Evolutionary conservation across 2,888 invertebrate species (phyloP), one percentile per base, ranked within the genome.

Genomic region (Tillus elongatus): DNA sequence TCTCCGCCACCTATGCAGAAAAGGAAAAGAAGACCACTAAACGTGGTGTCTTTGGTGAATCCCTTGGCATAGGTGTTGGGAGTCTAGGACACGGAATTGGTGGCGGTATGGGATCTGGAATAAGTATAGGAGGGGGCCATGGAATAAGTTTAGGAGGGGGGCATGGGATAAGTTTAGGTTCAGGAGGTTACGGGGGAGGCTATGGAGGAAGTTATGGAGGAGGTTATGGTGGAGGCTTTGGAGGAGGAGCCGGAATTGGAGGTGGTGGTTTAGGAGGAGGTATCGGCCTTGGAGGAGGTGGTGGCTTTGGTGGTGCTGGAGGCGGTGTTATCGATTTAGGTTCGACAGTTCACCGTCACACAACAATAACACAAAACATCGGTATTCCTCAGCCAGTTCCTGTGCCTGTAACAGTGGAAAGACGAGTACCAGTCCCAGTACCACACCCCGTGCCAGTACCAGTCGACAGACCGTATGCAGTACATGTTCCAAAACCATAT

Each of bases 391-490:
- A 64, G 1, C 74, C 76, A 1, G 71, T 73, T 0, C 78, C 77
- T 1, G 72, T 75, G 24, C 66, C 71, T 2, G 66, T 68, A n/a
- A 61, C 62, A 14, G 68, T 73, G 16, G 69, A 69, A 48, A 70
- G 70, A 44, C 67, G 68, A 38, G 58, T 69, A 16, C 63, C 67
- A 9, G 67, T 69, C 8, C 65, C 70, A 2, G 57, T 61, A 28
- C 61, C 59, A 16, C 57, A 59, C 11, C 58, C 60, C 44, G 59
- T 70, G 34, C 46, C 61, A 9, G 66, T 70, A 32, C 69, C 70
- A 41, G 70, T 72, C 26, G 68, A 70, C 44, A 64, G 63, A 40
- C 67, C 67, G 11, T 63, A 64, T 43, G 63, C 67, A 19, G 60
- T 61, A 26, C 43, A 39, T 30, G 31, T 47, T 13, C 47, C 47